phyloP scores from a whole-genome alignment of 2,888 invertebrate species.

The Minunthozetes semirufus region DNA sequence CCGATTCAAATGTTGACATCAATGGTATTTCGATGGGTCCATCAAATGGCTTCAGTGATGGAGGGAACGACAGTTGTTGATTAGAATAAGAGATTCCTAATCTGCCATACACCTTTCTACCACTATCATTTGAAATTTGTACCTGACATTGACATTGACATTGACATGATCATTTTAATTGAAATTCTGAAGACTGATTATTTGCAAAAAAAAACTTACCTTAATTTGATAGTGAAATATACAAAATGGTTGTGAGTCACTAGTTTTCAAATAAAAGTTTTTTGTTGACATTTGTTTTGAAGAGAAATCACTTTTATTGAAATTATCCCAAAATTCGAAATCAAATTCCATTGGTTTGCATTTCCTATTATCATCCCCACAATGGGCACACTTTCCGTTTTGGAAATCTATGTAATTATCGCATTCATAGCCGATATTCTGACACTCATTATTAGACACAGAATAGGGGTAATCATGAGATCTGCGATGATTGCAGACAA shows the following conservation, averaged over 20 bases:
- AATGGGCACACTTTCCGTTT: background rate
- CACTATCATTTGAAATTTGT: no score
- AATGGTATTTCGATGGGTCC: no score
- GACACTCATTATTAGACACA: background rate
- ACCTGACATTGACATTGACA: no score
- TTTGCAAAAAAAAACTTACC: background rate
- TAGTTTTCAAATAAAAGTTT: background rate
- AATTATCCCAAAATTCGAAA: background rate
- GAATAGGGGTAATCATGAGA: no score
- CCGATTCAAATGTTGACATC: no score
- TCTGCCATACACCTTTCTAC: no score
- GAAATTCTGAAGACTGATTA: no score
- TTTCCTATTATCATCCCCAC: background rate
- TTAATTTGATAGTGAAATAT: background rate
- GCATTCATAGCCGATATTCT: background rate
- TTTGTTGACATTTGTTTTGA: background rate
- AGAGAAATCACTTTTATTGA: background rate
- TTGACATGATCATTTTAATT: no score
- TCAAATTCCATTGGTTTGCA: constrained; percentile 6
- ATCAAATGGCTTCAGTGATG: no score
- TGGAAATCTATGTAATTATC: background rate
- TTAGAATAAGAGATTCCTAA: no score
- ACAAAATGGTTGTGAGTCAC: background rate
- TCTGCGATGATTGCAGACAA: no score
- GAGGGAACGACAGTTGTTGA: no score